Conservation (phyloP, 1,140 invertebrate genomes). For the Homalodisca vitripennis region DNA sequence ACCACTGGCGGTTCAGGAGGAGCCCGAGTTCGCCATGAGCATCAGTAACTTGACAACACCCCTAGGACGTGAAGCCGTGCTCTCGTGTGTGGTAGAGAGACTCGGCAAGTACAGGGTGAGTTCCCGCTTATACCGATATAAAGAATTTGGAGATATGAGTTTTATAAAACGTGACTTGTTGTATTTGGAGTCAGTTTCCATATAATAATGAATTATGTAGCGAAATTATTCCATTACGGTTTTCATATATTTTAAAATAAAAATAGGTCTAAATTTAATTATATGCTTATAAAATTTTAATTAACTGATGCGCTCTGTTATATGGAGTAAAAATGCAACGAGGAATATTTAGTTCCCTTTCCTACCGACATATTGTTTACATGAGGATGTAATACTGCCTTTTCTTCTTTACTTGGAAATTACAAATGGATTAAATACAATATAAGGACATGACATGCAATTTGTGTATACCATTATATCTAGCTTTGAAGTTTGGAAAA, state of each 20-base stretch:
- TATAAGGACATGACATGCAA: no score
- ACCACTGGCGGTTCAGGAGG: conserved; percentile 39
- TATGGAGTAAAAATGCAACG: no score
- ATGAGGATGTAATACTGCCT: no score
- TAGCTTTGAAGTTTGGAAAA: no score
- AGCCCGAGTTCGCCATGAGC: conserved; percentile 69
- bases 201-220: not conserved
- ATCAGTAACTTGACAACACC: conserved; percentile 77
- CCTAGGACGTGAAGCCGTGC: conserved; percentile 72
- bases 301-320: not conserved
- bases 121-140: not conserved
- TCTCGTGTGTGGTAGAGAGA: conserved; percentile 76
- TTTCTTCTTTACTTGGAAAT: no score
- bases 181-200: not conserved
- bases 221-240: not conserved
- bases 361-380: no score
- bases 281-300: not conserved
- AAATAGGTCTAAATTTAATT: not conserved
- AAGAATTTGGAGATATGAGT: not conserved
- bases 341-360: no score
- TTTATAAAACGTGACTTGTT: no score
- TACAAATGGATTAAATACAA: no score
- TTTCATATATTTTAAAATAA: not conserved
- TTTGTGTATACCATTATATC: no score
- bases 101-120: conserved; percentile 78